Base-by-base conservation (phyloP, 2,888 invertebrate species). In the Hydrotaea diabolus region DNA sequence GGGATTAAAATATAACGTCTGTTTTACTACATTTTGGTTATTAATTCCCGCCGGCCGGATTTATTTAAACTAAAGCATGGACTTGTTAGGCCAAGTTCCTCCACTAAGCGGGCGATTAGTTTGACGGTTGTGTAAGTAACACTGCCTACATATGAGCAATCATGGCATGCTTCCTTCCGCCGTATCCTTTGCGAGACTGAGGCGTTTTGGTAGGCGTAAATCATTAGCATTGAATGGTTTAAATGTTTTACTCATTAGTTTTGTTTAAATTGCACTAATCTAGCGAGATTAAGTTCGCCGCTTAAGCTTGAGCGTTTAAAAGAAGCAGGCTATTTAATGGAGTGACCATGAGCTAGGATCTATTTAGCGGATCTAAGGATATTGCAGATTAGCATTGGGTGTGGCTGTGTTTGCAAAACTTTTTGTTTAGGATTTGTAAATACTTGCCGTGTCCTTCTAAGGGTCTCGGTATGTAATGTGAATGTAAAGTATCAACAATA, bases 211-310 rank as follows among this genome's bases (percentile, higher is more conserved):
- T 74, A 79, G 85, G 82, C 85, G 85, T 85, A 55, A 71, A 85
- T 85, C 82, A 85, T 85, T 82, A 85, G 82, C 57, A 85, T 85
- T 82, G 77, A 62, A 74, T 77, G 46, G 76, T 80, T 62, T 71
- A 80, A 77, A 82, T 79, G 77, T 85, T 82, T 82, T 77, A 79
- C 82, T 85, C 74, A 85, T 85, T 85, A 85, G 82, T 77, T 77
- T 79, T 64, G 43, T 82, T 31, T 31, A 85, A 85, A 85, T 55
- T 79, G n/a, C 69, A 26, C 59, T 85, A 77, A 85, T 85, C 77
- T 23, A 0, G 3, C 2, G 36, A 5, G 77, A 75, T 78, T 80
- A 36, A 31, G 46, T 49, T 46, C 11, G 19, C 19, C 9, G 46
- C 26, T 26, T 74, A 77, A 77, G 57, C 59, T 77, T 39, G 0